Evolutionary conservation across 2,797 vertebrate genomes (phyloP).

Genomic region (Danionella dracula): DNA sequence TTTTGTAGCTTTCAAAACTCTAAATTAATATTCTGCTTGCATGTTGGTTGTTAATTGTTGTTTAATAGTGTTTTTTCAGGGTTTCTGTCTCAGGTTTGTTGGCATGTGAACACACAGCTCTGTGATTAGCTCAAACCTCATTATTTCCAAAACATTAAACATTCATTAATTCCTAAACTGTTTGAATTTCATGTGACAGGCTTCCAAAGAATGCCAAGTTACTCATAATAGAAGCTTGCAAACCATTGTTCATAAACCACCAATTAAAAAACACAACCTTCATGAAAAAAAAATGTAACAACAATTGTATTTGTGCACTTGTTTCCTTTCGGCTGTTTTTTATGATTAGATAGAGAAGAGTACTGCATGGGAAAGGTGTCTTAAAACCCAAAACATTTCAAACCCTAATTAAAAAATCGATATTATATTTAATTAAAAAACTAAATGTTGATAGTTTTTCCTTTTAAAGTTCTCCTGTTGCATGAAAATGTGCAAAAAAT

Average conservation of each 20-base stretch:
- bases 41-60: slow-evolving; percentile 30
- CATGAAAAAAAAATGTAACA: too few relatives aligned
- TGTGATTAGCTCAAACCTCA: slow-evolving; percentile 7
- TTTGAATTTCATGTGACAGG: background rate
- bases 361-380: too few relatives aligned
- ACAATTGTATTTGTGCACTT: too few relatives aligned
- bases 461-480: too few relatives aligned
- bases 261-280: background rate
- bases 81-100: background rate
- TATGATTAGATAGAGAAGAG: too few relatives aligned
- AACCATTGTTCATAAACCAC: background rate
- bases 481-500: too few relatives aligned
- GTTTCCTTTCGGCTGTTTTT: too few relatives aligned
- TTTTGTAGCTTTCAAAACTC: background rate
- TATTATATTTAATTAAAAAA: too few relatives aligned
- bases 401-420: too few relatives aligned
- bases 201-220: background rate
- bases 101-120: slow-evolving; percentile 6
- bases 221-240: background rate
- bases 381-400: too few relatives aligned
- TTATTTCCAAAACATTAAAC: slow-evolving; percentile 31
- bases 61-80: background rate
- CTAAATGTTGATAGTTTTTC: too few relatives aligned
- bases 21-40: slow-evolving; percentile 31
- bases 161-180: slow-evolving; percentile 20